These are phyloP conservation scores for Lithophane socia DNA, from an alignment of 2,888 invertebrate species.

Conservation along the genomic window DNA sequence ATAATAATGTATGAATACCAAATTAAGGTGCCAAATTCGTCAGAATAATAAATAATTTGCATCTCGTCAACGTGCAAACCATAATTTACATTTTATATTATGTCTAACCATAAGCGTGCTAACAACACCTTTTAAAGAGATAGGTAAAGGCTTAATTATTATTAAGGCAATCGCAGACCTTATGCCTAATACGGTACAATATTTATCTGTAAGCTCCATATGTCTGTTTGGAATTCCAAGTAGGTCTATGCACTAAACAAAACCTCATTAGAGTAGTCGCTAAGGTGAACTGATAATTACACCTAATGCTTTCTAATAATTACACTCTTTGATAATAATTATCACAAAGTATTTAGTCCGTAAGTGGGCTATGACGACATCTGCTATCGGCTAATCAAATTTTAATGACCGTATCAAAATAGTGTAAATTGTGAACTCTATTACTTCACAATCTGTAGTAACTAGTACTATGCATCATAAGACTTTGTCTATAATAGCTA, in stretches of 20 bases:
- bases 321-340: slow-evolving; percentile 27
- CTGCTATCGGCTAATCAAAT: slow-evolving; percentile 8
- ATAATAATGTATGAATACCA: slow-evolving; percentile 29
- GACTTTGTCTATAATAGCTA: slow-evolving; percentile 44
- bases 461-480: slow-evolving; percentile 38
- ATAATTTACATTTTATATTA: slow-evolving; percentile 1
- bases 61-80: background rate
- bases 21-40: slow-evolving; percentile 17
- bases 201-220: background rate
- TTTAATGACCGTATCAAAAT: slow-evolving; percentile 7
- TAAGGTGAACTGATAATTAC: slow-evolving; percentile 21
- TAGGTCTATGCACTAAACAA: background rate
- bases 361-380: slow-evolving; percentile 3
- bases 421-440: background rate
- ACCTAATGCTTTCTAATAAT: slow-evolving; percentile 33
- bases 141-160: background rate
- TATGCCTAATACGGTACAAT: background rate
- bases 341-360: slow-evolving; percentile 20
- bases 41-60: slow-evolving; percentile 3
- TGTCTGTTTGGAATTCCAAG: slow-evolving; percentile 17
- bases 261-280: slow-evolving; percentile 34
- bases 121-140: background rate
- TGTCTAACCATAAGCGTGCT: background rate
- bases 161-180: background rate
- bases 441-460: slow-evolving; percentile 25